Base-by-base conservation (phyloP, 2,888 invertebrate genomes). In the Linnaemya tessellans region DNA sequence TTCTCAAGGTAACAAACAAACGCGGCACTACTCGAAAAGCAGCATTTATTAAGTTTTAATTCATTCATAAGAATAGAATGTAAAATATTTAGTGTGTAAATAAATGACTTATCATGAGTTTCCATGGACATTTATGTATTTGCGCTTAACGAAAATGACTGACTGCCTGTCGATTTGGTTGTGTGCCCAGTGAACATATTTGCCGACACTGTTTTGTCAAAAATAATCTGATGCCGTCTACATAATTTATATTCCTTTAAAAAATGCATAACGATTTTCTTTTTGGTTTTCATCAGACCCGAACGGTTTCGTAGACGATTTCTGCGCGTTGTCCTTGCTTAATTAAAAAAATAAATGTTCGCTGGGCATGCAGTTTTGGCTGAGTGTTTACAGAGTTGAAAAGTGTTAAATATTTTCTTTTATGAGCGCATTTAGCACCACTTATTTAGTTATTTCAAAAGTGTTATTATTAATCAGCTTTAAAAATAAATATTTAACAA, bases 391-490 rank as follows among this genome's bases (percentile, higher is more conserved):
- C 49, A 65, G 58, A 58, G 22, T 70, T 74, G 46, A 70, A 56
- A 80, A 80, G 80, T 80, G 80, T 84, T 77, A 70, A 79, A 80
- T 84, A 80, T 84, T 80, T 80, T 77, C 80, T 77, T 77, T 84
- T 80, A 80, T 80, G 51, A 80, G 71, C 65, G 71, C 65, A 80
- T 85, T 81, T 85, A 85, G 74, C 84, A 78, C 81, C 77, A 70
- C 30, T 73, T 67, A 65, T 38, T 18, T 35, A 30, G 43, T 65
- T 25, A 13, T 35, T 43, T 68, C 22, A 62, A 62, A 80, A 65
- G 41, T 71, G 54, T 71, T 80, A 58, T 65, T 73, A 73, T 71
- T 80, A 80, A 80, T 80, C 73, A 65, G 60, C 64, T 65, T 65
- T 46, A 46, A 64, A 65, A 65, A 18, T 73, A 80, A 80, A 80